Percentiles rank a stretch among this genome's conserved stretches.
Evolutionary conservation across 2,797 vertebrate genomes (phyloP).

Genomic region (Natrix natrix): DNA sequence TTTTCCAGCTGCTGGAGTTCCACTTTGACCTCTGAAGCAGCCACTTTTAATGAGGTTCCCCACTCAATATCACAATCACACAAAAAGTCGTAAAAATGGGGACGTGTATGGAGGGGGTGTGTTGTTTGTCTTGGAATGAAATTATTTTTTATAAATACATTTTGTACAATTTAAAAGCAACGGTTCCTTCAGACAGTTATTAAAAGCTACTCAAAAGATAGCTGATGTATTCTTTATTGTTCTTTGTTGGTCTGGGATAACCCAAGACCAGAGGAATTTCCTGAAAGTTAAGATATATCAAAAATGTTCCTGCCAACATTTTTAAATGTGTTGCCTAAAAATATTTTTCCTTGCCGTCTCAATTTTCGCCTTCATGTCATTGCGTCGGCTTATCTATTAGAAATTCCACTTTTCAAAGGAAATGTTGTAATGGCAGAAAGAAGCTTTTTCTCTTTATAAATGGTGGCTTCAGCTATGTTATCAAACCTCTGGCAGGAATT

Average conservation of each 20-base stretch:
- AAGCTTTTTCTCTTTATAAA: neutral
- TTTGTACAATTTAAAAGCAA: constrained; percentile 11
- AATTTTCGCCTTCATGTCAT: neutral
- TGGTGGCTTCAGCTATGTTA: neutral
- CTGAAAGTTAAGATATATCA: neutral
- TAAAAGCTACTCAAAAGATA: neutral
- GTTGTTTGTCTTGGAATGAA: neutral
- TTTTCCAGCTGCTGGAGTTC: constrained; percentile 81
- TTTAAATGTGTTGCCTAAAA: neutral
- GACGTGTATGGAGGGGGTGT: neutral
- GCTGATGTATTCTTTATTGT: neutral
- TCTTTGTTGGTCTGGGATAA: neutral
- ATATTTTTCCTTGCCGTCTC: neutral
- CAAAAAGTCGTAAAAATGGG: neutral
- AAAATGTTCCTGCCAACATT: neutral
- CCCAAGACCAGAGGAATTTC: neutral
- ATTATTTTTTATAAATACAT: neutral
- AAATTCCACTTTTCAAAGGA: neutral
- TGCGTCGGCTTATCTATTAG: neutral
- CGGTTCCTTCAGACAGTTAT: constrained; percentile 26
- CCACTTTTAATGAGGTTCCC: neutral
- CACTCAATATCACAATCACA: neutral
- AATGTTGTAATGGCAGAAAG: neutral
- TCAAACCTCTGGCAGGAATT: neutral
- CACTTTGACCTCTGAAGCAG: constrained; percentile 38